phyloP scores from a whole-genome alignment of 2,113 vertebrate species.

The Chrysochloris asiatica region DNA sequence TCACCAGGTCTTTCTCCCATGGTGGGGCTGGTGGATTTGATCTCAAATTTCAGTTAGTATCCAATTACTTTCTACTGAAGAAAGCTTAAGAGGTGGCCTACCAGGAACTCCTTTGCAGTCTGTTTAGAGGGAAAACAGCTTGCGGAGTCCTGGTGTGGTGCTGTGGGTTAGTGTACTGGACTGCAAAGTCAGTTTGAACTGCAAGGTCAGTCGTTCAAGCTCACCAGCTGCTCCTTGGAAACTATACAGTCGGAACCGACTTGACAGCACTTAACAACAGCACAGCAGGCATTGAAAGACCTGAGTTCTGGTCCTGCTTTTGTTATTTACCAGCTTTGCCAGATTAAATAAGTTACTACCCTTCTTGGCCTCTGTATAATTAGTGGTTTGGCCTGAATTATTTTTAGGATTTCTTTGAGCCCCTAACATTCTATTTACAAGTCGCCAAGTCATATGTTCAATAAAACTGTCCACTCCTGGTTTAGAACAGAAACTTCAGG shows the following conservation, averaged over 20 bases:
- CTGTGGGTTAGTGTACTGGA: no score
- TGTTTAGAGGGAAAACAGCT: background rate
- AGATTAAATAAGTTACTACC: background rate
- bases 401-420: background rate
- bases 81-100: background rate
- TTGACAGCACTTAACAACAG: no score
- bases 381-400: background rate
- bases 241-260: no score
- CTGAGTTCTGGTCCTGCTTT: background rate
- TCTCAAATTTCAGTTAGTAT: background rate
- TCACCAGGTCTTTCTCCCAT: background rate
- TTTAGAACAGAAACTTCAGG: background rate
- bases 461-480: background rate
- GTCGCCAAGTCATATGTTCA: background rate
- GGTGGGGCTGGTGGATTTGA: background rate
- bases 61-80: background rate
- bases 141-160: no score
- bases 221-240: no score
- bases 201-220: no score
- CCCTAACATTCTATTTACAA: background rate
- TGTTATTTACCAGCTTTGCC: background rate
- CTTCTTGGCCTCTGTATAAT: background rate
- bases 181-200: no score
- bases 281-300: fast-evolving
- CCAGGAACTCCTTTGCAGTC: background rate